Percentiles rank a stretch among this genome's conserved stretches.
These are phyloP conservation scores for Gasteruption jaculator DNA, from an alignment of 2,888 invertebrate genomes.

Conservation along the genomic window DNA sequence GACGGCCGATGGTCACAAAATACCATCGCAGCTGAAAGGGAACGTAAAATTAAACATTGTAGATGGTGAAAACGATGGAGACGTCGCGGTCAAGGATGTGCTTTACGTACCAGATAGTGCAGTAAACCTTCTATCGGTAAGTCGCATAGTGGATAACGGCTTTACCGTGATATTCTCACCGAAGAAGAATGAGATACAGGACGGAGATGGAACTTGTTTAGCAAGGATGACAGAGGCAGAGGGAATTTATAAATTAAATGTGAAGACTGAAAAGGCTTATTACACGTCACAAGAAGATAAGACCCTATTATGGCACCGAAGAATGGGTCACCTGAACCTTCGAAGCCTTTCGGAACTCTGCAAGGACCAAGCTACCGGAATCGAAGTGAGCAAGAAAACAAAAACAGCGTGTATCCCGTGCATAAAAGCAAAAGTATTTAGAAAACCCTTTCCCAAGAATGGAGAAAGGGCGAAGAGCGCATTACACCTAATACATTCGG, in stretches of 20 bases:
- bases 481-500: constrained; percentile 22
- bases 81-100: constrained; percentile 19
- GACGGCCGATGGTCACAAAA: constrained; percentile 13
- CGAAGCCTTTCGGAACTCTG: background rate
- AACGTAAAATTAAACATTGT: constrained; percentile 19
- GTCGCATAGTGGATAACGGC: constrained; percentile 23
- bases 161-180: constrained; percentile 20
- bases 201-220: constrained; percentile 10
- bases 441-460: constrained; percentile 2
- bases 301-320: constrained; percentile 29
- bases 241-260: constrained; percentile 18
- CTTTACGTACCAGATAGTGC: constrained; percentile 26
- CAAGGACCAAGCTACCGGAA: background rate
- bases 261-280: constrained; percentile 5
- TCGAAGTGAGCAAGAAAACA: constrained; percentile 1
- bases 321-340: constrained; percentile 18
- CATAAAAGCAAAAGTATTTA: background rate
- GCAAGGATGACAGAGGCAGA: constrained; percentile 10
- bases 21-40: constrained; percentile 19
- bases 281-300: no score
- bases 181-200: constrained; percentile 19
- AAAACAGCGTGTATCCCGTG: constrained; percentile 1
- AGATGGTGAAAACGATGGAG: background rate
- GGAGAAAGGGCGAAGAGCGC: background rate
- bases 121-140: constrained; percentile 27